phyloP scores from a whole-genome alignment of 2,113 vertebrate genomes.

The Psammodynastes pulverulentus region DNA sequence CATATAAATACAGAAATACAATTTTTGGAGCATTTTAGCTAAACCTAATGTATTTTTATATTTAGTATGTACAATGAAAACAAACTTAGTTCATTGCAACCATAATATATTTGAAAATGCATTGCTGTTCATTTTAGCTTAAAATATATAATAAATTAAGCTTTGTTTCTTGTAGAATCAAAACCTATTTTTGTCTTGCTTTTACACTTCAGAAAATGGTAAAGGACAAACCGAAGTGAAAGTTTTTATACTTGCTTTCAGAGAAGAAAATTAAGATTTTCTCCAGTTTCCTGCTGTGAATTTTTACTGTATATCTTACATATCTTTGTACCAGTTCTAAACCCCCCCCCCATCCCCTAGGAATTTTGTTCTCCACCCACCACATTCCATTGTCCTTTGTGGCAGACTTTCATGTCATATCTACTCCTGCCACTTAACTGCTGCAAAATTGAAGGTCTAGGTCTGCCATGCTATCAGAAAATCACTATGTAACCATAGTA shows the following conservation, averaged over 20 bases:
- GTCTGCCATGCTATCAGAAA: neutral
- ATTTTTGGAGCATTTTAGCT: neutral
- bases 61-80: neutral
- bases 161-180: neutral
- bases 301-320: neutral
- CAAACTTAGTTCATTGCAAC: neutral
- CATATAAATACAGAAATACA: neutral
- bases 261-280: neutral
- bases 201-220: neutral
- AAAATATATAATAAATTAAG: neutral
- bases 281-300: neutral
- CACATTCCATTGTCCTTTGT: slow-evolving; percentile 12
- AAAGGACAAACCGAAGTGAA: neutral
- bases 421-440: neutral
- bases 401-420: neutral
- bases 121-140: neutral
- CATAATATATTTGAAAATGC: neutral
- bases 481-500: too few relatives aligned
- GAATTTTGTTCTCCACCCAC: slow-evolving; percentile 4
- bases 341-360: neutral
- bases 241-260: neutral
- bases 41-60: neutral
- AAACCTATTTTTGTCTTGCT: neutral
- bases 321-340: neutral
- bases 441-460: neutral